Base-by-base conservation (phyloP, 1,140 invertebrate species). In the Ceratosolen solmsi region DNA sequence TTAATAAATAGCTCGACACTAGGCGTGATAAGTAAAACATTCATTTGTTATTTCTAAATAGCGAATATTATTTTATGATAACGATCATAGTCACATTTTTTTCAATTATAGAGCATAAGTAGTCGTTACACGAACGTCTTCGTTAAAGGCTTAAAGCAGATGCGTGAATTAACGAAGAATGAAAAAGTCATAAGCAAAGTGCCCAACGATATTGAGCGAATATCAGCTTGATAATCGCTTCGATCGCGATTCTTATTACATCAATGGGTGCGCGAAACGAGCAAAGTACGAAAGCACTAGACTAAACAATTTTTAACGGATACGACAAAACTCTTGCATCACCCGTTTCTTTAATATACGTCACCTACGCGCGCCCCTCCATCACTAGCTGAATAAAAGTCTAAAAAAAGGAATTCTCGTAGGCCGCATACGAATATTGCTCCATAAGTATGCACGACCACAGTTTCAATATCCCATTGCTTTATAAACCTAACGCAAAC, bases 401-500 rank as follows among this genome's bases (percentile, higher is more conserved):
- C 60, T 70, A n/a, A 30, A 68, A 70, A 2, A 20, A 49, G 75
- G 58, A 82, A 82, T 82, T 78, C 56, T 79, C 75, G 81, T 82
- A 71, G 81, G 81, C 25, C 17, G 79, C 4, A 30, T 3, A 71
- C 79, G 73, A 76, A 54, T 75, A 36, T 82, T 82, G 51, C 80
- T 38, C 80, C 80, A 77, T 51, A 82, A 54, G 8, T 38, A 80
- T 27, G 38, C 68, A 70, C 33, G 38, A 38, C 36, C 33, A 25
- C 41, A 20, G 5, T 25, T 54, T 51, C 46, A 0, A 46, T 60
- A 41, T 70, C 65, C 54, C 60, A 49, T 54, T 63, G 54, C 68
- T 56, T 30, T 65, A 41, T 36, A 15, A 82, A 77, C 56, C 75
- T 56, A 49, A 63, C 25, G 25, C 38, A 76, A 82, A 76, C 80